A percentile compares a stretch with the other conserved stretches of the same genome.
Conservation (phyloP, 1,140 invertebrate genomes). For the Musca domestica region DNA sequence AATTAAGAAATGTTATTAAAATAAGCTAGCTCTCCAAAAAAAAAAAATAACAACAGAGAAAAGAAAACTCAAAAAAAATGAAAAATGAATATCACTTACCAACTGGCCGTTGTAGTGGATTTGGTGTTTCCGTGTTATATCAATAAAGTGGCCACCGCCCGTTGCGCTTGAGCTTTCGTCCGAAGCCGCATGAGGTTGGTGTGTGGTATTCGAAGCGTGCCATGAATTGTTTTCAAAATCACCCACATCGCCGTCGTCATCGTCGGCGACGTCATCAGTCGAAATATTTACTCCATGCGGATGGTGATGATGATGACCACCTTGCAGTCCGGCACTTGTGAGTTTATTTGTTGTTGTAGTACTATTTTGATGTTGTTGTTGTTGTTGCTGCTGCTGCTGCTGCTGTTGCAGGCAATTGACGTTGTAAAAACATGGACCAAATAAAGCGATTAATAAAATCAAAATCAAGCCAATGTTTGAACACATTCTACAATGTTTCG, state of each 20-base stretch:
- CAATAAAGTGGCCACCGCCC: slow-evolving; percentile 6
- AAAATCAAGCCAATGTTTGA: slow-evolving; percentile 7
- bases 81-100: slow-evolving; percentile 11
- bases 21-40: slow-evolving; percentile 2
- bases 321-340: not conserved
- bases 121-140: slow-evolving; percentile 18
- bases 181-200: not conserved
- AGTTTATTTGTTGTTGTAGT: not conserved
- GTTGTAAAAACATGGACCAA: not conserved
- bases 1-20: not conserved
- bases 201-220: not conserved
- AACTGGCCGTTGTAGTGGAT: slow-evolving; percentile 7
- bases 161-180: too few species aligned
- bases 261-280: not conserved
- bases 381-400: not conserved
- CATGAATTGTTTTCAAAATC: not conserved
- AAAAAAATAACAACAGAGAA: too few species aligned
- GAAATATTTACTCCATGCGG: not conserved
- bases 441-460: slow-evolving; percentile 13
- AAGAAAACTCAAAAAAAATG: not conserved
- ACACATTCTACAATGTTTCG: slow-evolving; percentile 4
- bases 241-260: not conserved
- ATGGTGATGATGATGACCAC: not conserved
- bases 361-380: not conserved
- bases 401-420: not conserved